Evolutionary conservation across 2,888 invertebrate genomes (phyloP), one percentile per base, ranked within the genome.

Genomic region (Magallana nippona): DNA sequence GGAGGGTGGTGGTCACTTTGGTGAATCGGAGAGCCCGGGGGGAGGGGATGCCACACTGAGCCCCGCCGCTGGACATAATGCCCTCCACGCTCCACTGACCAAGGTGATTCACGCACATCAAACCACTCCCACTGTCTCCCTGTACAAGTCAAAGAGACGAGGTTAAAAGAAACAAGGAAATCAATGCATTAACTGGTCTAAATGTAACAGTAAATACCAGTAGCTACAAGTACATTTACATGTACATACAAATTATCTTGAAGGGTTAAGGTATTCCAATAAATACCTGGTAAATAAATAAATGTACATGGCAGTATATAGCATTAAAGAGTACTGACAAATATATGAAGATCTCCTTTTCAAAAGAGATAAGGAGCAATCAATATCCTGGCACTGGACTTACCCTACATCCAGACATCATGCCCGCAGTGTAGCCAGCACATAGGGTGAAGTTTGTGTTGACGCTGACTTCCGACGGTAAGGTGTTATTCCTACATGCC

Each of bases 51-150:
- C 86, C 87, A 87, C 92, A 92, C 2, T 85, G 81, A n/a, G 84
- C 81, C 11, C 87, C 83, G 1, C 91, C 91, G 32, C 89, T 88
- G 84, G 90, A 91, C 88, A 92, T 88, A 5, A 92, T 85, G 10
- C 92, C 92, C 15, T 88, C 89, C 79, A 91, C 83, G 10, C 86
- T 84, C 90, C 91, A 92, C 56, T 84, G 88, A 1, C 87, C 88
- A 22, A 85, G 86, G n/a, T 78, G 58, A 57, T 89, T 89, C 80
- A 86, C 55, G 81, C 92, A 92, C 91, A 91, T 92, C 82, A 92
- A 84, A 0, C 91, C 91, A 15, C 91, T 88, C 1, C 92, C 92
- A 87, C 92, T 92, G 86, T 92, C 92, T 63, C 92, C 92, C 92
- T 92, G 86, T 1, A 86, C 87, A 60, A n/a, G 27, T 71, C 2